Evolutionary conservation across 2,888 invertebrate genomes (phyloP), one percentile per base, ranked within the genome.

Genomic region (Idaea dimidiata): DNA sequence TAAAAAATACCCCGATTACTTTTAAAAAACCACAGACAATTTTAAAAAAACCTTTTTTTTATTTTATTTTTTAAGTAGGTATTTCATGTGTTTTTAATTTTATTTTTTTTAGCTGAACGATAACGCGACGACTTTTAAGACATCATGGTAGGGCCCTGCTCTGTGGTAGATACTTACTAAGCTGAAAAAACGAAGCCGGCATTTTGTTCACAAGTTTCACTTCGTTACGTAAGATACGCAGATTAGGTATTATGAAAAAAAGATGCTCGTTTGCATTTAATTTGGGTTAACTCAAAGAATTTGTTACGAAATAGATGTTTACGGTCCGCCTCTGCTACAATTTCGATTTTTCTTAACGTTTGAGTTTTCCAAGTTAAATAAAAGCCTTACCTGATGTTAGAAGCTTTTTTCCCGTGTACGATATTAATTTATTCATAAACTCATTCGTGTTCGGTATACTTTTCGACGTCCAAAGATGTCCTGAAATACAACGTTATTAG

Each of bases 401-500:
- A 79, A 77, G 64, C 77, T 77, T 72, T 7, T 43, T 43, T 68
- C 73, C 76, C 24, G 76, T 77, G 71, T 77, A 79, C 61, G 76
- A 66, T 72, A 79, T 69, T 67, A 82, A 71, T 73, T 76, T 78
- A 61, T 78, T 75, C 70, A 87, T 76, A 75, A 84, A 74, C 32
- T 61, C 63, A 74, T 79, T 76, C 59, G 72, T 68, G 67, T 76
- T 76, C 66, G 79, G 73, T 59, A 73, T 66, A 17, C 68, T 66
- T 63, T 75, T 73, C 65, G 72, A 67, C 65, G 75, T 74, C 82
- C 78, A 81, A 65, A 80, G 70, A 61, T 72, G 74, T 59, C 72
- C 85, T 84, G 81, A 72, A 84, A 85, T 43, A 8, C 68, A 67
- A 72, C 71, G 65, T 68, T 63, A 67, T n/a, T 10, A 73, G 53